A percentile compares a stretch with the other conserved stretches of the same genome.
Conservation (phyloP, 2,888 invertebrate species). For the Loripinus fragilis region DNA sequence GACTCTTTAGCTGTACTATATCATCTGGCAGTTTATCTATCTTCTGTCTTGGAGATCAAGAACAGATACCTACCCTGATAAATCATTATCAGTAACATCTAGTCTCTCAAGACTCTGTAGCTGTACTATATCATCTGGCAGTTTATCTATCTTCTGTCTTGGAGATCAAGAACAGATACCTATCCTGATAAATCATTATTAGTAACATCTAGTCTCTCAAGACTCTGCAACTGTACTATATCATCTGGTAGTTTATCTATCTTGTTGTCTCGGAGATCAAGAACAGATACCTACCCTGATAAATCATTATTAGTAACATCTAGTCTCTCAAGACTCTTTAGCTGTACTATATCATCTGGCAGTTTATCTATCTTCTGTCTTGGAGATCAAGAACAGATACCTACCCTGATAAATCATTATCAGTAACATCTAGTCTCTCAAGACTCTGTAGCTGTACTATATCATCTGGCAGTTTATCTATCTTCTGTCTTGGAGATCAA, state of each 20-base stretch:
- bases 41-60: constrained; percentile 93
- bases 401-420: constrained; percentile 88
- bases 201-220: constrained; percentile 92
- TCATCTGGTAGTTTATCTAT: constrained; percentile 91
- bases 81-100: constrained; percentile 92
- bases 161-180: constrained; percentile 87
- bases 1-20: constrained; percentile 89
- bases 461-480: constrained; percentile 91
- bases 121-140: constrained; percentile 92
- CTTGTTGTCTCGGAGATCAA: constrained; percentile 93
- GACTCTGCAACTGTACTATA: constrained; percentile 89
- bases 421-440: constrained; percentile 92
- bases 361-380: constrained; percentile 91
- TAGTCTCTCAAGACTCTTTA: constrained; percentile 91
- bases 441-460: constrained; percentile 90
- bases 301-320: constrained; percentile 93
- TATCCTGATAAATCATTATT: constrained; percentile 89
- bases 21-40: constrained; percentile 91
- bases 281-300: constrained; percentile 84
- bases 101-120: constrained; percentile 91
- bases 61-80: constrained; percentile 84
- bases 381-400: constrained; percentile 88
- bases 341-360: constrained; percentile 90
- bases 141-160: constrained; percentile 91
- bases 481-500: constrained; percentile 93